phyloP scores from a whole-genome alignment of 92 coral and sea anemone genomes.

The Actinostola sp. region DNA sequence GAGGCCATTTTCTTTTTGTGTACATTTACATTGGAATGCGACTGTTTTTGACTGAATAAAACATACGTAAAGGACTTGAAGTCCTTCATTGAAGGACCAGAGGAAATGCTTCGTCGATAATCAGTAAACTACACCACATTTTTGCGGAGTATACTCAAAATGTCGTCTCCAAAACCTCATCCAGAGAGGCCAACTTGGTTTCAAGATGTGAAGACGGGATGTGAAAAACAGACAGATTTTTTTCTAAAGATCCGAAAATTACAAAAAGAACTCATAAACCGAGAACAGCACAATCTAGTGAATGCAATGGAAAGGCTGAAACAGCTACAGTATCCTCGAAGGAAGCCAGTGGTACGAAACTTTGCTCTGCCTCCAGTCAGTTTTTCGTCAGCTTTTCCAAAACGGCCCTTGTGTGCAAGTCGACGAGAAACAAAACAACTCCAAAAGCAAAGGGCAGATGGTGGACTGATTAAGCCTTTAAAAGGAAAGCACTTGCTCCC shows the following conservation, averaged over 20 bases:
- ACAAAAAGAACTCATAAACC: constrained; percentile 80
- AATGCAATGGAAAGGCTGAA: constrained; percentile 93
- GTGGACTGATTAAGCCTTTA: constrained; percentile 55
- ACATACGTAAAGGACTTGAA: not conserved
- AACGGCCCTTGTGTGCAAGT: constrained; percentile 35
- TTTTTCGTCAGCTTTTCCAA: constrained; percentile 50
- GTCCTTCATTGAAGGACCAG: not conserved
- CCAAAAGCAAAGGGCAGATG: constrained; percentile 32
- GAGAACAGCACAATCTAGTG: constrained; percentile 91
- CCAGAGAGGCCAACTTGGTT: constrained; percentile 76
- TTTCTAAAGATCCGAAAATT: constrained; percentile 83
- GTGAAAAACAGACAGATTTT: constrained; percentile 89
- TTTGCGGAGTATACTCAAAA: not conserved
- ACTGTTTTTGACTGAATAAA: not conserved
- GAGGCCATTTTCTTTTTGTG: constrained; percentile 37
- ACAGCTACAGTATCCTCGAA: constrained; percentile 82
- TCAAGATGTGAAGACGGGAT: constrained; percentile 79
- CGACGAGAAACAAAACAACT: constrained; percentile 1
- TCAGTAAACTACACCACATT: not conserved
- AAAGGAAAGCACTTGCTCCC: constrained; percentile 65
- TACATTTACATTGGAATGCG: not conserved
- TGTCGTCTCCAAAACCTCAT: constrained; percentile 37
- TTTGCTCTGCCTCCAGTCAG: constrained; percentile 10
- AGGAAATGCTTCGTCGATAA: not conserved
- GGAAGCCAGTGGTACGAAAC: constrained; percentile 69